A percentile compares a stretch with the other conserved stretches of the same genome.
Conservation (phyloP, 2,797 vertebrate species). For the Dipus sagitta region DNA sequence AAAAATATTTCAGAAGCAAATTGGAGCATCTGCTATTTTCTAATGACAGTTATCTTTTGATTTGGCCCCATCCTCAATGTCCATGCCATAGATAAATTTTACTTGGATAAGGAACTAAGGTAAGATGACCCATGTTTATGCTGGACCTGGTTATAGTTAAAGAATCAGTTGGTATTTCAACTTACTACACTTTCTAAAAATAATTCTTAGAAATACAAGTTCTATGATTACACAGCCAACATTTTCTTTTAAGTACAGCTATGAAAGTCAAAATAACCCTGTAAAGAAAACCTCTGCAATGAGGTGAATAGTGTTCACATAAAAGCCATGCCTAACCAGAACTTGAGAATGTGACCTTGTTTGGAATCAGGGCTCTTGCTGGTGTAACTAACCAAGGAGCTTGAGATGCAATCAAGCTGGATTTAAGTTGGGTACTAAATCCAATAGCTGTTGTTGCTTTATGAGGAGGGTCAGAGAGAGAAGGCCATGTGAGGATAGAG, state of each 20-base stretch:
- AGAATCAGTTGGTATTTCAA: conserved; percentile 11
- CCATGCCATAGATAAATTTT: background rate
- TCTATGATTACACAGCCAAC: background rate
- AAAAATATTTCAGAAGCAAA: conserved; percentile 44
- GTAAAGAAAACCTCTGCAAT: background rate
- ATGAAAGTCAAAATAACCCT: background rate
- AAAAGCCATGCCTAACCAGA: background rate
- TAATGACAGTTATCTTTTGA: background rate
- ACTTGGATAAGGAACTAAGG: background rate
- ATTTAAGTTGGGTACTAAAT: background rate
- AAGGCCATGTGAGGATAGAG: background rate
- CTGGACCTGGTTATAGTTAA: conserved; percentile 7
- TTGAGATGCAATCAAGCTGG: conserved; percentile 17
- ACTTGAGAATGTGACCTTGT: conserved; percentile 36
- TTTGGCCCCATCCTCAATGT: background rate
- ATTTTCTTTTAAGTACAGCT: conserved; percentile 49
- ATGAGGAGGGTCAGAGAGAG: background rate
- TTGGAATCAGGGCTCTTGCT: conserved; percentile 22
- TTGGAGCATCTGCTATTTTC: background rate
- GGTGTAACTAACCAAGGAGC: background rate
- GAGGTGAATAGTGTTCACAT: background rate
- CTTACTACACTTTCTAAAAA: conserved; percentile 21
- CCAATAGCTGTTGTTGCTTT: background rate
- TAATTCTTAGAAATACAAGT: background rate
- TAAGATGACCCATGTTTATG: background rate